A percentile compares a stretch with the other conserved stretches of the same genome.
Conservation (phyloP, 2,888 invertebrate species). For the Odontothrips loti region DNA sequence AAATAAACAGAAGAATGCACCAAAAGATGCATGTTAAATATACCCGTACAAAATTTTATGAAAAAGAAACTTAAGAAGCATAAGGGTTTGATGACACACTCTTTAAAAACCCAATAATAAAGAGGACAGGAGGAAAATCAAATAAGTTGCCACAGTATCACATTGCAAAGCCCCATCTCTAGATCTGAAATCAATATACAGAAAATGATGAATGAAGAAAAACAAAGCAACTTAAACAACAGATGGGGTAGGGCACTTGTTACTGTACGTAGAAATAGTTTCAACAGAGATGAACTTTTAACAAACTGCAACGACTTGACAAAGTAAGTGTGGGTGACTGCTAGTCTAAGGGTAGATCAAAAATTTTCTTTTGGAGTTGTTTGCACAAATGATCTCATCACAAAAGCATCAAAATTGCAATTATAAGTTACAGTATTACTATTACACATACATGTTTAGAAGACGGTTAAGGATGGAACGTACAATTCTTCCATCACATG, state of each 20-base stretch:
- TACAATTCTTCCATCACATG: not conserved
- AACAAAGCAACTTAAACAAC: not conserved
- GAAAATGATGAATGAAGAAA: not conserved
- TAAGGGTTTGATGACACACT: not conserved
- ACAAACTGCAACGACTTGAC: not conserved
- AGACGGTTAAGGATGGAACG: too few species aligned
- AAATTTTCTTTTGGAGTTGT: not conserved
- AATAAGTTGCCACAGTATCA: slow-evolving; percentile 20
- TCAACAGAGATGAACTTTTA: too few species aligned
- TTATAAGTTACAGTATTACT: too few species aligned
- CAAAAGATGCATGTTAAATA: slow-evolving; percentile 9
- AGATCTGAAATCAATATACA: not conserved
- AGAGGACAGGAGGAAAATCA: not conserved
- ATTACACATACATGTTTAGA: too few species aligned
- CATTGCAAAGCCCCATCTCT: not conserved
- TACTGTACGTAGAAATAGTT: too few species aligned
- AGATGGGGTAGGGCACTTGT: not conserved
- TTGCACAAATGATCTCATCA: too few species aligned
- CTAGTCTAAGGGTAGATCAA: not conserved
- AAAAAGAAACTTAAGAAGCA: not conserved
- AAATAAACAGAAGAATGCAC: not conserved
- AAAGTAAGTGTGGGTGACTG: not conserved
- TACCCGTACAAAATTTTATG: slow-evolving; percentile 18
- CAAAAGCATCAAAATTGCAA: too few species aligned
- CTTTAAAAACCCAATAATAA: too few species aligned